Conservation (phyloP, 2,888 invertebrate species). For the Plutella xylostella region DNA sequence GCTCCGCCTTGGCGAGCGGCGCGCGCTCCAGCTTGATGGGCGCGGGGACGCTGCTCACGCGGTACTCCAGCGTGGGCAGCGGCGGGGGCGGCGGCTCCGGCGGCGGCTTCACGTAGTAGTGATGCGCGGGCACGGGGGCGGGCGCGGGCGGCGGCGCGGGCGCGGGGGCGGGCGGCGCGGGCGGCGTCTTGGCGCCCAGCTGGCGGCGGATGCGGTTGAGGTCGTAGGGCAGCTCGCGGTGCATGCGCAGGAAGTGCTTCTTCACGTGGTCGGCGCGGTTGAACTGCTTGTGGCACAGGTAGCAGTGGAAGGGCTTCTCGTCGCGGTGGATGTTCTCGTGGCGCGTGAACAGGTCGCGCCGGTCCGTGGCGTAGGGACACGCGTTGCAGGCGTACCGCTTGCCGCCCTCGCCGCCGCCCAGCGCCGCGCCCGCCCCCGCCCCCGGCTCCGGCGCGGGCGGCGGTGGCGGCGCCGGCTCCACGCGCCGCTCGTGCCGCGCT, state of each 20-base stretch:
- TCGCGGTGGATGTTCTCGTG: slow-evolving; percentile 95
- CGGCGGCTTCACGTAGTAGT: slow-evolving; percentile 38
- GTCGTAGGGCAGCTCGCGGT: slow-evolving; percentile 90
- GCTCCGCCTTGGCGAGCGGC: slow-evolving; percentile 44
- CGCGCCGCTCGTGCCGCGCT: slow-evolving; percentile 28
- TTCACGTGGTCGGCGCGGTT: slow-evolving; percentile 95
- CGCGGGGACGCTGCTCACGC: too few relatives aligned
- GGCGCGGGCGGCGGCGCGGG: slow-evolving; percentile 16
- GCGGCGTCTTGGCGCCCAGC: slow-evolving; percentile 68
- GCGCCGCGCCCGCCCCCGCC: slow-evolving; percentile 16
- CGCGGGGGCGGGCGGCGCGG: slow-evolving; percentile 21
- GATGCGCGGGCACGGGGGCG: slow-evolving; percentile 16
- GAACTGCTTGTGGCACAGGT: slow-evolving; percentile 92
- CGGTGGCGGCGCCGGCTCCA: slow-evolving; percentile 16
- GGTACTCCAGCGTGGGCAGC: slow-evolving; percentile 21
- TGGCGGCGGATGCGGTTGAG: slow-evolving; percentile 82
- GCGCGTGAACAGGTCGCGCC: slow-evolving; percentile 89
- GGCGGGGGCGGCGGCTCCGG: slow-evolving; percentile 61
- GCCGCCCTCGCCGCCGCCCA: slow-evolving; percentile 23
- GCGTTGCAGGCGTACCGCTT: slow-evolving; percentile 88
- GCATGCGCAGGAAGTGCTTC: slow-evolving; percentile 93
- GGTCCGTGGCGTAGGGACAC: slow-evolving; percentile 92
- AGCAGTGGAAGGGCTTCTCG: slow-evolving; percentile 94
- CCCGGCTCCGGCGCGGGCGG: slow-evolving; percentile 23
- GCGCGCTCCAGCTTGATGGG: slow-evolving; percentile 50